A percentile compares a stretch with the other conserved stretches of the same genome.
These are phyloP conservation scores for Melieria crassipennis DNA, from an alignment of 2,888 invertebrate genomes.

Conservation along the genomic window DNA sequence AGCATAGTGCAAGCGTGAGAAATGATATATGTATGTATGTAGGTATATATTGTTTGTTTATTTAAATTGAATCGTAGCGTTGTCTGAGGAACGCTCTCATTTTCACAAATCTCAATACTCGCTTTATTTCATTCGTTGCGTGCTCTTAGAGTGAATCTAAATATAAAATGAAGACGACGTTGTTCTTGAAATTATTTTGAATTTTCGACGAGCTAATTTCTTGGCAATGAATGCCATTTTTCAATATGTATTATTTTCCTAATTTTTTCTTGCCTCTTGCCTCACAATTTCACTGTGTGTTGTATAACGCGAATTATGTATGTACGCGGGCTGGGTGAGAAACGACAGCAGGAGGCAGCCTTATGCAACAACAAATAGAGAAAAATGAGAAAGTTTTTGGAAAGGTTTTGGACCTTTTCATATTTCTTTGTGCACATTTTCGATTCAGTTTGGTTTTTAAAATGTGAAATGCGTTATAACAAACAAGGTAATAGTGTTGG, in stretches of 20 bases:
- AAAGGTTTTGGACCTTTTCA: too few species aligned
- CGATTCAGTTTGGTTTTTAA: too few species aligned
- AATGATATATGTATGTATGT: too few species aligned
- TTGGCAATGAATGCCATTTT: slow-evolving; percentile 20
- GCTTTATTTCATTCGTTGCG: not conserved
- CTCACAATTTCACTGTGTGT: not conserved
- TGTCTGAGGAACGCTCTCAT: too few species aligned
- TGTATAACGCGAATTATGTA: slow-evolving; percentile 3
- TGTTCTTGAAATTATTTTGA: slow-evolving; percentile 8
- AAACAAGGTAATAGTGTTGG: too few species aligned
- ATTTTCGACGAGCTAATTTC: not conserved
- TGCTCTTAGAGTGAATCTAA: slow-evolving; percentile 9
- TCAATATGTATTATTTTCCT: too few species aligned
- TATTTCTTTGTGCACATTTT: too few species aligned
- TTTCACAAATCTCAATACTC: too few species aligned
- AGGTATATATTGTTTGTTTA: too few species aligned
- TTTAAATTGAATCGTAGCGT: too few species aligned
- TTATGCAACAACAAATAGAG: slow-evolving; percentile 7
- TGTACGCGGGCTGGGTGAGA: not conserved
- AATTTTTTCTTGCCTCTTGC: not conserved
- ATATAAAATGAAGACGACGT: not conserved
- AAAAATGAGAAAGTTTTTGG: not conserved
- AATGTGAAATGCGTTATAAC: too few species aligned
- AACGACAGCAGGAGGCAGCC: not conserved
- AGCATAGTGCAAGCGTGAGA: too few species aligned